Evolutionary conservation across 2,113 vertebrate species (phyloP).

Genomic region (Chauna torquata): DNA sequence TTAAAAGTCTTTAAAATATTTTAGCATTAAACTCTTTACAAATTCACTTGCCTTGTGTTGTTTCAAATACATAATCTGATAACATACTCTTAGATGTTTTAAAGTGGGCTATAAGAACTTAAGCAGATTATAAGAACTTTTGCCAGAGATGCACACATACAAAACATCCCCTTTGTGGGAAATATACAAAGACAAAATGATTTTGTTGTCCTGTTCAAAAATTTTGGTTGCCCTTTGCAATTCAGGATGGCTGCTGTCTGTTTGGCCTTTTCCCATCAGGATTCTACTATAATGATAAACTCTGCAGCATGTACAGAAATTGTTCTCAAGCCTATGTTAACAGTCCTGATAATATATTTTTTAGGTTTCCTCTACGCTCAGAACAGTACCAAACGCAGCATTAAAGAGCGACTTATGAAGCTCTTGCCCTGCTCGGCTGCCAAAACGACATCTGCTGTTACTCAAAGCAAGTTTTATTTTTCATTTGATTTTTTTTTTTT

Average conservation of each 20-base stretch:
- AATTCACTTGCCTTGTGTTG: background rate
- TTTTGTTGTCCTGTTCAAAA: constrained; percentile 43
- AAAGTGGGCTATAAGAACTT: background rate
- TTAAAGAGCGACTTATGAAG: constrained; percentile 93
- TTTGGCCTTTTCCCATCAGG: constrained; percentile 4
- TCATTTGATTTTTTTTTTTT: constrained; percentile 36
- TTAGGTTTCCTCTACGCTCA: constrained; percentile 89
- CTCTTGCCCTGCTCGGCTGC: constrained; percentile 88
- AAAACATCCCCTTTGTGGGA: background rate
- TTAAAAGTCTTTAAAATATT: background rate
- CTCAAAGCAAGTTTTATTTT: constrained; percentile 92
- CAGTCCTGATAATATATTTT: constrained; percentile 81
- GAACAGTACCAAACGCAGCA: constrained; percentile 86
- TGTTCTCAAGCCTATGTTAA: constrained; percentile 61
- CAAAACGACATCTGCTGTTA: constrained; percentile 87
- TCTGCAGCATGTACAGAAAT: constrained; percentile 24
- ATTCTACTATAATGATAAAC: background rate
- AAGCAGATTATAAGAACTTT: background rate
- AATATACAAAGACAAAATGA: background rate
- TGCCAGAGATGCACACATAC: background rate
- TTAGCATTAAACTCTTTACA: background rate
- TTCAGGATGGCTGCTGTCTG: background rate
- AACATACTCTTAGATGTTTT: background rate
- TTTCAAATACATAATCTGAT: background rate
- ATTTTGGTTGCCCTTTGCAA: constrained; percentile 20